These are phyloP conservation scores for Heliconius ismenius DNA, from an alignment of 2,888 invertebrate genomes.

Conservation along the genomic window DNA sequence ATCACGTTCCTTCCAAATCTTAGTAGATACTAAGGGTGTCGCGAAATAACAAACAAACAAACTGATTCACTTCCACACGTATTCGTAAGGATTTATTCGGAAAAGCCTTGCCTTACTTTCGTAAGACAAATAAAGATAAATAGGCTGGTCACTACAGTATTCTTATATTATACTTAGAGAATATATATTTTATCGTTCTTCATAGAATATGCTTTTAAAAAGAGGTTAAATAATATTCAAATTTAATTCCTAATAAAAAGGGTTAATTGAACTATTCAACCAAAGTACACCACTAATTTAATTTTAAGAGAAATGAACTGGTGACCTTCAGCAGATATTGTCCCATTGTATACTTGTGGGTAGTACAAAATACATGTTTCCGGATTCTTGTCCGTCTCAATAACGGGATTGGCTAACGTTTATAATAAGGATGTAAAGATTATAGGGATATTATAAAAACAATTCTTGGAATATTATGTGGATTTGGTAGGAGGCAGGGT, in stretches of 20 bases:
- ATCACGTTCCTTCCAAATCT: background rate
- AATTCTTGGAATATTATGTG: background rate
- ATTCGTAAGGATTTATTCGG: background rate
- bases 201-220: no score
- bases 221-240: no score
- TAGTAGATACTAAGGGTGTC: background rate
- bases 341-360: conserved; percentile 18
- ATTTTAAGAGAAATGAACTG: background rate
- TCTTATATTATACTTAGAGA: background rate
- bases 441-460: background rate
- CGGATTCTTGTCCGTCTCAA: conserved; percentile 17
- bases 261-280: no score
- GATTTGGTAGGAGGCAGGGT: background rate
- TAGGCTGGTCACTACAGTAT: background rate
- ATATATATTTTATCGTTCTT: background rate
- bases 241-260: no score
- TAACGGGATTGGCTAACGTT: conserved; percentile 1
- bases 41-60: background rate
- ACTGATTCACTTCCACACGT: conserved; percentile 10
- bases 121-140: conserved; percentile 1
- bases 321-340: background rate
- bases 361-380: conserved; percentile 27
- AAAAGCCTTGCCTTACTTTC: background rate
- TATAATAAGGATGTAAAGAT: conserved; percentile 19
- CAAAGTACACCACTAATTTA: background rate